Percentiles rank a stretch among this genome's conserved stretches.
Conservation (phyloP, 2,797 vertebrate genomes). For the Microctenopoma stevenorrisi region DNA sequence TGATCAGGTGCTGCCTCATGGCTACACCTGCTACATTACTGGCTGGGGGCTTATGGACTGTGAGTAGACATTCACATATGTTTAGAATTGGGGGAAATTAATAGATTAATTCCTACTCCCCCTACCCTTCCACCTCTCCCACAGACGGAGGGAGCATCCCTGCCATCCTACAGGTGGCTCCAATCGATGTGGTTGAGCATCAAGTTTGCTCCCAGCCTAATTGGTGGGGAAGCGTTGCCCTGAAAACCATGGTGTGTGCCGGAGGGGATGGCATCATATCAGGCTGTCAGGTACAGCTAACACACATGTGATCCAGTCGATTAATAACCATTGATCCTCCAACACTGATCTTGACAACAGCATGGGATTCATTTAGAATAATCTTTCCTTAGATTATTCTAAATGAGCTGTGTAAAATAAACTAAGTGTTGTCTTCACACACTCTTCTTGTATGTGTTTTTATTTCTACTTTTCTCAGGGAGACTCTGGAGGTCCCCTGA, state of each 20-base stretch:
- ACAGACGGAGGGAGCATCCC: constrained; percentile 35
- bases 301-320: not conserved
- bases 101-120: not conserved
- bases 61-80: constrained; percentile 48
- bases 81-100: not conserved
- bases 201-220: constrained; percentile 70
- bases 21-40: constrained; percentile 72
- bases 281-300: constrained; percentile 75
- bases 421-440: not conserved
- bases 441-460: not conserved
- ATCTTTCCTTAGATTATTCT: no score
- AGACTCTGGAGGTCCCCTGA: constrained; percentile 80
- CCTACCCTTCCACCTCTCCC: not conserved
- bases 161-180: constrained; percentile 72
- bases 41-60: constrained; percentile 77
- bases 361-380: no score
- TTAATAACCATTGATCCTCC: no score
- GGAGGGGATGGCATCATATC: constrained; percentile 77
- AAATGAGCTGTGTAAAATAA: not conserved
- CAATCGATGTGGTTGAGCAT: constrained; percentile 68
- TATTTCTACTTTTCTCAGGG: constrained; percentile 61
- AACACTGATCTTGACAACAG: no score
- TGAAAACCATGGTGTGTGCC: constrained; percentile 80
- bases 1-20: constrained; percentile 64
- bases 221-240: constrained; percentile 77